Evolutionary conservation across 2,888 invertebrate species (phyloP).

Genomic region (Cordilura impudica): DNA sequence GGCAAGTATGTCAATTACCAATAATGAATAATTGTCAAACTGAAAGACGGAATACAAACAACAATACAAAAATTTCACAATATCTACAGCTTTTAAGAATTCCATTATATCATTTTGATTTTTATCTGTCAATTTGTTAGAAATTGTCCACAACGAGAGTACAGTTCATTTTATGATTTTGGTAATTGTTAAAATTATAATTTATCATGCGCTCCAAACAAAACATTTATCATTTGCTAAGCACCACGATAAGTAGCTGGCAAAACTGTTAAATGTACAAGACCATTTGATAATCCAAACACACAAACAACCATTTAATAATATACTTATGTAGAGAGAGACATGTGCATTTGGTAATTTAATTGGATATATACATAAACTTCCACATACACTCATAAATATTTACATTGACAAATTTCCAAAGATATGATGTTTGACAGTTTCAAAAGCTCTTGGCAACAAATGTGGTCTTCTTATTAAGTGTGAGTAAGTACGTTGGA

Average conservation of each 20-base stretch:
- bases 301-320: too few relatives aligned
- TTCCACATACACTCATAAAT: not conserved
- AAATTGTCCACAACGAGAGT: too few relatives aligned
- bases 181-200: not conserved
- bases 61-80: too few relatives aligned
- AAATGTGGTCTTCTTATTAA: not conserved
- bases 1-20: slow-evolving; percentile 16
- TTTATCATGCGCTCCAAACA: not conserved
- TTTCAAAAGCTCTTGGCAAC: slow-evolving; percentile 15
- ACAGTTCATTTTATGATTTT: slow-evolving; percentile 3
- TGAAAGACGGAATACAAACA: slow-evolving; percentile 12
- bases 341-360: too few relatives aligned
- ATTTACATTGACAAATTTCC: not conserved
- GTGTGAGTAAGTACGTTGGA: not conserved
- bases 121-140: not conserved
- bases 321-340: too few relatives aligned
- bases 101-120: not conserved
- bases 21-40: slow-evolving; percentile 50
- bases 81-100: not conserved
- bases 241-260: not conserved
- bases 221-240: not conserved
- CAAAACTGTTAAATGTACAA: slow-evolving; percentile 2
- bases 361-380: not conserved
- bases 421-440: slow-evolving; percentile 14
- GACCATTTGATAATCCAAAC: too few relatives aligned